Base-by-base conservation (phyloP, 2,113 vertebrate species). In the Aix galericulata region DNA sequence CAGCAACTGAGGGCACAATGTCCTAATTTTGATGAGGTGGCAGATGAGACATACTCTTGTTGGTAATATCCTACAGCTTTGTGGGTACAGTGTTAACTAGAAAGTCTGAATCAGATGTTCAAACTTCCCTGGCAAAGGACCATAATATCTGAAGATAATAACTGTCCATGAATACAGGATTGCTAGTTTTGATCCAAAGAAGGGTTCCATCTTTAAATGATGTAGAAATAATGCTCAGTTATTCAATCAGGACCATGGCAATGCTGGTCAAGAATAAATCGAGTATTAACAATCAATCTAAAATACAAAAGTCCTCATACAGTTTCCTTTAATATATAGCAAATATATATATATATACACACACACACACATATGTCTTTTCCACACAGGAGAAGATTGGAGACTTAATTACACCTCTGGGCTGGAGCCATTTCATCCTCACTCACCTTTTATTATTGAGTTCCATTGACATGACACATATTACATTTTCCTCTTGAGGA, bases 81-180 rank as follows among this genome's bases (percentile, higher is more conserved):
- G 44, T 0, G 0, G 11, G 26, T 69, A 21, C 0, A 0, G 13
- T 21, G 34, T 4, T 88, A 44, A 72, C 68, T 21, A 55, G 31
- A 90, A 92, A 80, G 62, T 23, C 8, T 23, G 55, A 10, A 77
- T 0, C 3, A 3, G 5, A 3, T 29, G 6, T 66, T 67, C 72
- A 74, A 8, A 46, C 67, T 74, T 67, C 27, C 31, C 55, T 40
- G 56, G 20, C 8, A 48, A 15, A 3, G 26, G 6, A 14, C 5
- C 9, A 11, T 76, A 18, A 11, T 23, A 31, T 73, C 32, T 85
- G 53, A 87, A 91, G 27, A 25, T 20, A 78, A 32, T 52, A 69
- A 64, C 48, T 42, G 46, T 60, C 46, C 42, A 52, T 9, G 36
- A 89, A 52, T 50, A 15, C 31, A 74, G 32, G 9, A 27, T 29